These are phyloP conservation scores for Eristalinus sepulchralis DNA, from an alignment of 2,888 invertebrate species.

Conservation along the genomic window DNA sequence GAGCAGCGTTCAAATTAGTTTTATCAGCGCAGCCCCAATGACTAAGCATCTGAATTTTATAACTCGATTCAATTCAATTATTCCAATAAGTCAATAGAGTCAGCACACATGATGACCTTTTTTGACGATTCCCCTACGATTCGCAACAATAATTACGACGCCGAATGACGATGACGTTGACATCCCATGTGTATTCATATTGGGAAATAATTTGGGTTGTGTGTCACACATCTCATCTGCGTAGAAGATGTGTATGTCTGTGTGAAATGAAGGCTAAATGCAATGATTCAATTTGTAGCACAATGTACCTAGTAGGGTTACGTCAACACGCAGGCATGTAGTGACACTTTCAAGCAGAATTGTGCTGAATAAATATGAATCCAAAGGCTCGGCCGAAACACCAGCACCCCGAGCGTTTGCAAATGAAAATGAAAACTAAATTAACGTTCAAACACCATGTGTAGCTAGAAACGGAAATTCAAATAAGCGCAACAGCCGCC, in stretches of 20 bases:
- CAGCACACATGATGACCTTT: constrained; percentile 13
- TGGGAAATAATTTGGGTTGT: constrained; percentile 17
- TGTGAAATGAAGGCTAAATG: constrained; percentile 31
- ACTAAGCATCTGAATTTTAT: not conserved
- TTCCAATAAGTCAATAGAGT: constrained; percentile 16
- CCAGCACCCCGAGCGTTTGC: not conserved
- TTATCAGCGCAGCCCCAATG: not conserved
- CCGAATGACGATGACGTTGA: not conserved
- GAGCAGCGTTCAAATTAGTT: not conserved
- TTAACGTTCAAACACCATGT: not conserved
- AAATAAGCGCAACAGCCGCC: constrained; percentile 24
- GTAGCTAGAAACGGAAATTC: constrained; percentile 5
- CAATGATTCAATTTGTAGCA: constrained; percentile 43
- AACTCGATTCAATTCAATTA: constrained; percentile 34
- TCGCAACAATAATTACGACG: not conserved
- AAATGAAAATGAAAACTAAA: constrained; percentile 33
- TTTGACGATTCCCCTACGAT: not conserved
- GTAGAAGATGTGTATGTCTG: constrained; percentile 16
- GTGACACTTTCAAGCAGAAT: constrained; percentile 1
- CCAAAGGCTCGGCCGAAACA: not conserved
- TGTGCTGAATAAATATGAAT: not conserved
- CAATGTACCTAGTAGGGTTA: constrained; percentile 38
- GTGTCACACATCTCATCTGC: constrained; percentile 6
- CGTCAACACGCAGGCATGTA: constrained; percentile 56
- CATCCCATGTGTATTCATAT: not conserved